Evolutionary conservation across 2,888 invertebrate species (phyloP).

Genomic region (Ennomos erosarius): DNA sequence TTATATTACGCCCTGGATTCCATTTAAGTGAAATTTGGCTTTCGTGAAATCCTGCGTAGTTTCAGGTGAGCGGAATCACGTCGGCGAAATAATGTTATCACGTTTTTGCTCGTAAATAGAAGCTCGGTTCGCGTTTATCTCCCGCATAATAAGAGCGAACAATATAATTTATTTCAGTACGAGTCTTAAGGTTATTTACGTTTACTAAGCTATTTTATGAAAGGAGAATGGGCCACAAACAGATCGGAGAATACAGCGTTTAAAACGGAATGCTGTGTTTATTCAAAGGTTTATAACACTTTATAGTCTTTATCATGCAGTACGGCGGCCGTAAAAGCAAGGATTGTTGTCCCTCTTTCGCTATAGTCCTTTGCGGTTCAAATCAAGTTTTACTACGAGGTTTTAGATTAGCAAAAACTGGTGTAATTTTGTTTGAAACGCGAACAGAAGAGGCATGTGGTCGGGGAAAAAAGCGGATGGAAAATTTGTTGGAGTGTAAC

Average conservation of each 20-base stretch:
- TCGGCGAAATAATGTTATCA: conserved; percentile 25
- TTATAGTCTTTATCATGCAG: conserved; percentile 45
- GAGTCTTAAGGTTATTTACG: conserved; percentile 20
- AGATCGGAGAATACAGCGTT: conserved; percentile 17
- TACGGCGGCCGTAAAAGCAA: conserved; percentile 47
- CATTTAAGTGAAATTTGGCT: conserved; percentile 31
- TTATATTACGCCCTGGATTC: conserved; percentile 36
- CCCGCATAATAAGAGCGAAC: conserved; percentile 20
- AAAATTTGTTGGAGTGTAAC: conserved; percentile 23
- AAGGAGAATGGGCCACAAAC: conserved; percentile 25
- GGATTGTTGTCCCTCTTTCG: conserved; percentile 34
- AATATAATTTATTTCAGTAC: conserved; percentile 24
- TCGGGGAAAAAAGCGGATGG: conserved; percentile 22
- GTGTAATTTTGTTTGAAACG: conserved; percentile 21
- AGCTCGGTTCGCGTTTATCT: conserved; percentile 19
- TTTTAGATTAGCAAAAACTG: conserved; percentile 45
- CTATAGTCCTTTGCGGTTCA: conserved; percentile 44
- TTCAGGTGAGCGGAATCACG: conserved; percentile 25
- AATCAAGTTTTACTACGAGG: conserved; percentile 45
- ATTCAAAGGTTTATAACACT: conserved; percentile 43
- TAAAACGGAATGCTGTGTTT: conserved; percentile 33
- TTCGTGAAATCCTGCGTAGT: conserved; percentile 20
- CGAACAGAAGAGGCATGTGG: conserved; percentile 14
- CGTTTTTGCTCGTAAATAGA: conserved; percentile 22
- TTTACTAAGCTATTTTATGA: conserved; percentile 24